phyloP scores from a whole-genome alignment of 2,888 invertebrate genomes.

The Drosophila algonquin region DNA sequence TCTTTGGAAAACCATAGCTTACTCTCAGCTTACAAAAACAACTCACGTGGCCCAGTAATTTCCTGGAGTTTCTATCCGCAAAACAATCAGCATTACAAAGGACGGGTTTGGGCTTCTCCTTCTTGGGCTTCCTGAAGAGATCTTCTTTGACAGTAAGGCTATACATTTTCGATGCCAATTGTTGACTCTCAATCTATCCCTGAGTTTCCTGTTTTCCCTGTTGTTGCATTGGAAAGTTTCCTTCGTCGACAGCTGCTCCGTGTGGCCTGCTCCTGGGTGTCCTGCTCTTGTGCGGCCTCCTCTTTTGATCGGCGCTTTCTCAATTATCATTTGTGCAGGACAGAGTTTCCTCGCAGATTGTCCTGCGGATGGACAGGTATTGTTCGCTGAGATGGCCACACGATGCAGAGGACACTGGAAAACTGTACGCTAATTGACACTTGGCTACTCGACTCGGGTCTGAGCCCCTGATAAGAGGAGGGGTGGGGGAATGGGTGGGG shows the following conservation, averaged over 20 bases:
- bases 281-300: not conserved
- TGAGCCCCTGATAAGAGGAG: conserved; percentile 14
- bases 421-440: conserved; percentile 67
- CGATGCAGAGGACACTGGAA: conserved; percentile 3
- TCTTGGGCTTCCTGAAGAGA: no score
- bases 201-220: not conserved
- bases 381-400: not conserved
- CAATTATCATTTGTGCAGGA: not conserved
- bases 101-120: no score
- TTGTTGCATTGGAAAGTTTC: no score
- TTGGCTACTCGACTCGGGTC: conserved; percentile 39
- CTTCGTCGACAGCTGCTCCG: no score
- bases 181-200: not conserved
- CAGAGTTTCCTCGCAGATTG: not conserved
- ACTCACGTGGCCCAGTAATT: no score
- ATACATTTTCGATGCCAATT: not conserved
- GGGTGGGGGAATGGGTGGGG: conserved; percentile 6
- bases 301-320: not conserved
- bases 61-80: no score
- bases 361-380: not conserved
- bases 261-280: no score
- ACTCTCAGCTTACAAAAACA: no score
- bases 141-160: no score
- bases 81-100: no score
- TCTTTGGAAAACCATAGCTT: no score